Evolutionary conservation across 2,797 vertebrate species (phyloP).

Genomic region (Hemitrygon akajei): DNA sequence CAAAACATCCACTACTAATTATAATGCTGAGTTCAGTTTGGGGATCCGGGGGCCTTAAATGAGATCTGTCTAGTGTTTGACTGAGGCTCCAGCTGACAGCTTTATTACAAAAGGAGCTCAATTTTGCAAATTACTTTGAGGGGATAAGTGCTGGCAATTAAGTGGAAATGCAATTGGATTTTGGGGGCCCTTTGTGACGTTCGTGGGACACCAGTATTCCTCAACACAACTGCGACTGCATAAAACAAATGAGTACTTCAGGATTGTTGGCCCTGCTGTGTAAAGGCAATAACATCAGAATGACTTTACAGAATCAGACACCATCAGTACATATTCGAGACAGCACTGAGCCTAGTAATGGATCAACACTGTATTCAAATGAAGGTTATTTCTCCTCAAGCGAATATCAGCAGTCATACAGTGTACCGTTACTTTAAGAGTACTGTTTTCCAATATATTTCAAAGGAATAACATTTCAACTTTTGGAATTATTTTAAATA

Average conservation of each 20-base stretch:
- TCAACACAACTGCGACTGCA: not conserved
- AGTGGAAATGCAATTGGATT: not conserved
- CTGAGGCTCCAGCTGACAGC: not conserved
- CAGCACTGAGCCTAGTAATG: not conserved
- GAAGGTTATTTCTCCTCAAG: not conserved
- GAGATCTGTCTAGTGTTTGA: too few relatives aligned
- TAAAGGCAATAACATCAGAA: not conserved
- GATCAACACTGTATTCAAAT: not conserved
- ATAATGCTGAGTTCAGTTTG: not conserved
- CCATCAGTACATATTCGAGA: not conserved
- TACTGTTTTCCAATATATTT: not conserved
- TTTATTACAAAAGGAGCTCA: not conserved
- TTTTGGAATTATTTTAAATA: not conserved
- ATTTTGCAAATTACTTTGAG: not conserved
- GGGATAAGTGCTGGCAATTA: not conserved
- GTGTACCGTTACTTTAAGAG: not conserved
- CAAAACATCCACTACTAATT: not conserved
- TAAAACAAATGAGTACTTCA: not conserved
- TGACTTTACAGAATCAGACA: slow-evolving; percentile 3
- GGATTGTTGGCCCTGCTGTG: not conserved
- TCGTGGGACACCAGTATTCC: not conserved
- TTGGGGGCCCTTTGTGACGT: not conserved
- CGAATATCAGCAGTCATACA: not conserved
- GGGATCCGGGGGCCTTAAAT: not conserved
- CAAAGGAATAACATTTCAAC: not conserved